Evolutionary conservation across 2,888 invertebrate genomes (phyloP), one percentile per base, ranked within the genome.

Genomic region (Molanna angustata): DNA sequence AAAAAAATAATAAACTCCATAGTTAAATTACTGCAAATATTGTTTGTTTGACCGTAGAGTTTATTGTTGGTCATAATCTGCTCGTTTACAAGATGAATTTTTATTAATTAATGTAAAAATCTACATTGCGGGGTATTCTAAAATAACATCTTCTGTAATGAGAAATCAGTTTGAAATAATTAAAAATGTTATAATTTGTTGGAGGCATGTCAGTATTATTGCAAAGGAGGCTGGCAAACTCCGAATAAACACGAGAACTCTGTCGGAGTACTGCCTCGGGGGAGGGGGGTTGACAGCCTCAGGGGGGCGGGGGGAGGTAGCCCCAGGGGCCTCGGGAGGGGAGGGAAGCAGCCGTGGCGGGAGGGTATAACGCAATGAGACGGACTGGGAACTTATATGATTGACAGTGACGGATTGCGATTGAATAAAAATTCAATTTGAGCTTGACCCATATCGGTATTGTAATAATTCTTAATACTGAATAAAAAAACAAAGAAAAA

Each of bases 171-270:
- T 27, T 27, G 27, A 27, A 27, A 4, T 27, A 11, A 7, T 27
- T 27, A 4, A 27, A 7, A 27, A 7, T 7, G 11, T 27, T 27
- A 7, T 27, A 4, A 27, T 27, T 27, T 27, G 6, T n/a, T n/a
- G n/a, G n/a, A n/a, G n/a, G n/a, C n/a, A n/a, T n/a, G 6, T 27
- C 11, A 27, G 11, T 35, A 35, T 27, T 49, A 51, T 51, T 45
- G 45, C 44, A 43, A 42, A 45, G 37, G 33, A 51, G 17, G 17
- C 16, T 16, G 27, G 42, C 47, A 37, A 47, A 37, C 18, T 39
- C 44, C 46, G 49, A 48, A 52, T 52, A 54, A 54, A 54, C 54
- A 50, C 43, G 48, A 51, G 52, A 52, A 54, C 37, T 52, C 52
- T 52, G 56, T 32, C 39, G 48, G 53, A 49, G 54, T 50, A 56